Conservation (phyloP, 2,888 invertebrate genomes). For the Octonoba sinensis region DNA sequence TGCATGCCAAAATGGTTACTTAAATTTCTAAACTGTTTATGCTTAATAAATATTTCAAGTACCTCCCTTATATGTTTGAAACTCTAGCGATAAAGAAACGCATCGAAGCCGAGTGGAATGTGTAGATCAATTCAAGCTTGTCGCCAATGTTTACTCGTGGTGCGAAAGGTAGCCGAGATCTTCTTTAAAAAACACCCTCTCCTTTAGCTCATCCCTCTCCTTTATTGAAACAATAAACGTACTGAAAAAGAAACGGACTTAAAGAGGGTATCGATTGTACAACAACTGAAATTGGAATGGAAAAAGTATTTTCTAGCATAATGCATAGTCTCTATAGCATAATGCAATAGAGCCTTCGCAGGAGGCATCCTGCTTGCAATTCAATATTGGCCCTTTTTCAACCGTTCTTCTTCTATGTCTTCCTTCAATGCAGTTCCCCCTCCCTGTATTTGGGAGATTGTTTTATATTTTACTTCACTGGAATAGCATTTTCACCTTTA, state of each 20-base stretch:
- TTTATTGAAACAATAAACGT: slow-evolving; percentile 42
- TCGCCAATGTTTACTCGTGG: no score
- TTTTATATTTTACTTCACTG: slow-evolving; percentile 55
- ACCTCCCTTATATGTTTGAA: no score
- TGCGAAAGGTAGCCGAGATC: no score
- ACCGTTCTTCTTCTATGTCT: slow-evolving; percentile 14
- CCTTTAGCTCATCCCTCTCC: no score
- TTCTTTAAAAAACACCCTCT: no score
- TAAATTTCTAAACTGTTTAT: no score
- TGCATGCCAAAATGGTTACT: no score
- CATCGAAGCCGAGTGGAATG: no score
- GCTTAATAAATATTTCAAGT: no score
- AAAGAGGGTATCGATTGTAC: slow-evolving; percentile 37
- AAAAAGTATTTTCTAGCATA: slow-evolving; percentile 29
- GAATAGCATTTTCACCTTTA: slow-evolving; percentile 58
- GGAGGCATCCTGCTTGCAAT: slow-evolving; percentile 33
- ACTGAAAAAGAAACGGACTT: slow-evolving; percentile 4
- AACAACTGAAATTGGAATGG: slow-evolving; percentile 54
- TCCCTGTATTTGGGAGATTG: slow-evolving; percentile 33
- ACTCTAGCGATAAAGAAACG: no score
- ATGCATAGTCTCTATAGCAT: slow-evolving; percentile 8
- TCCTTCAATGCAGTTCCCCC: slow-evolving; percentile 27
- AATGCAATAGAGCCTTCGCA: slow-evolving; percentile 32
- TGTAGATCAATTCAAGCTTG: no score
- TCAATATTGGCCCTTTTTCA: slow-evolving; percentile 45